Base-by-base conservation (phyloP, 2,888 invertebrate species). In the Helleia helle region DNA sequence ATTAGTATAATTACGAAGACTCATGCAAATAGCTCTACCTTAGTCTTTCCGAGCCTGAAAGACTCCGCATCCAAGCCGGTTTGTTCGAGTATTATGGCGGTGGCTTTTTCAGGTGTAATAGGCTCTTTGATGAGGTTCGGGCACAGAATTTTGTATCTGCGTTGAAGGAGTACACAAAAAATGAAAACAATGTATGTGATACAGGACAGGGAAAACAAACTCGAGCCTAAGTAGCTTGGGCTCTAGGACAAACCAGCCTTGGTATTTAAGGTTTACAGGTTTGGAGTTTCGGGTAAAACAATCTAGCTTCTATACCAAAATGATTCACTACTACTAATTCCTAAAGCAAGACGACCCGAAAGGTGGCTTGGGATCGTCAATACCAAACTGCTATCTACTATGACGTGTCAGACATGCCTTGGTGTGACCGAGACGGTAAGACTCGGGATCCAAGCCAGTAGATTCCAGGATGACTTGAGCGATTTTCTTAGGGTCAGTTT, bases 101-200 rank as follows among this genome's bases (percentile, higher is more conserved):
- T 90, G 60, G 93, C 93, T 87, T 93, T 92, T 85, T 91, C 89
- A 51, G 91, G 87, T 54, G 90, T 84, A 75, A 88, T 89, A 58
- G 87, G 87, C 58, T 91, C 91, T 88, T 89, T 91, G 80, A 94
- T 76, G 76, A 87, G 90, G 86, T 93, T 93, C 81, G 97, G 95
- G 88, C 97, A 97, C 91, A 99, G 93, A 91, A 99, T 97, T 90
- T 97, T 96, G 93, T 99, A 99, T 93, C 96, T 96, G 92, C 88
- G 87, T 88, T 87, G 70, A 63, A 65, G 67, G 69, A 79, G 68
- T 72, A 80, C 66, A 80, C 57, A 64, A 58, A 65, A 34, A 62
- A 66, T 63, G 61, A 70, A 65, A 71, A 69, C 47, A 64, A 58
- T 63, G 59, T 65, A 64, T 56, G 49, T 52, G 46, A 46, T 48